Percentiles rank a stretch among this genome's conserved stretches.
Conservation (phyloP, 2,113 vertebrate species). For the Lutjanus erythropterus region DNA sequence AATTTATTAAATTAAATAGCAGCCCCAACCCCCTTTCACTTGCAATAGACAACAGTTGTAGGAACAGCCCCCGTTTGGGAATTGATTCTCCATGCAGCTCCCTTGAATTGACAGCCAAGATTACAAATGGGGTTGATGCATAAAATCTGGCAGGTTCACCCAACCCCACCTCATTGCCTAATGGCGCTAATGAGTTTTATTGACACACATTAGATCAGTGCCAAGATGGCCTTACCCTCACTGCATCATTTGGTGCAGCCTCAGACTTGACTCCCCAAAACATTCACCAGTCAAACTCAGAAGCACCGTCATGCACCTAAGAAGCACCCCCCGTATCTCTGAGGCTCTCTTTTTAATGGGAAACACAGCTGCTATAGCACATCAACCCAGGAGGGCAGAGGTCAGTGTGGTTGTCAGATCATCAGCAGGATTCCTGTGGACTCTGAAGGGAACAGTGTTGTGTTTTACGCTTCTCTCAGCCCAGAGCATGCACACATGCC, state of each 20-base stretch:
- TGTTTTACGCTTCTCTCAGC: slow-evolving; percentile 36
- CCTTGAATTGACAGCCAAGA: slow-evolving; percentile 22
- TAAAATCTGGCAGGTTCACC: slow-evolving; percentile 33
- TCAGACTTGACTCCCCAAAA: not conserved
- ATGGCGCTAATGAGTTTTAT: slow-evolving; percentile 62
- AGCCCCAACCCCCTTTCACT: not conserved
- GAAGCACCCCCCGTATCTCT: slow-evolving; percentile 16
- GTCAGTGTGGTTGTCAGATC: slow-evolving; percentile 34
- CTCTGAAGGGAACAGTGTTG: slow-evolving; percentile 10
- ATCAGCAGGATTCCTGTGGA: slow-evolving; percentile 37
- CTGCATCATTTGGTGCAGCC: slow-evolving; percentile 19
- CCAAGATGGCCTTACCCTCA: slow-evolving; percentile 26
- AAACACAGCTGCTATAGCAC: slow-evolving; percentile 65
- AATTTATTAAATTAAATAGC: slow-evolving; percentile 43
- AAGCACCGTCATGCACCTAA: not conserved
- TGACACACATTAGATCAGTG: slow-evolving; percentile 45
- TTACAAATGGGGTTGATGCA: slow-evolving; percentile 56
- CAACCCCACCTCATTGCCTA: slow-evolving; percentile 39
- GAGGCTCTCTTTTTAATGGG: slow-evolving; percentile 15
- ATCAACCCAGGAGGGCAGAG: slow-evolving; percentile 49
- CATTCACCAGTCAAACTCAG: not conserved
- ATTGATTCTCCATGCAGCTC: slow-evolving; percentile 41
- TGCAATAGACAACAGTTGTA: not conserved
- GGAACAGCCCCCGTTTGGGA: slow-evolving; percentile 4
- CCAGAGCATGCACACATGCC: not conserved